These are phyloP conservation scores for Ceramica pisi DNA, from an alignment of 2,888 invertebrate species.

Conservation along the genomic window DNA sequence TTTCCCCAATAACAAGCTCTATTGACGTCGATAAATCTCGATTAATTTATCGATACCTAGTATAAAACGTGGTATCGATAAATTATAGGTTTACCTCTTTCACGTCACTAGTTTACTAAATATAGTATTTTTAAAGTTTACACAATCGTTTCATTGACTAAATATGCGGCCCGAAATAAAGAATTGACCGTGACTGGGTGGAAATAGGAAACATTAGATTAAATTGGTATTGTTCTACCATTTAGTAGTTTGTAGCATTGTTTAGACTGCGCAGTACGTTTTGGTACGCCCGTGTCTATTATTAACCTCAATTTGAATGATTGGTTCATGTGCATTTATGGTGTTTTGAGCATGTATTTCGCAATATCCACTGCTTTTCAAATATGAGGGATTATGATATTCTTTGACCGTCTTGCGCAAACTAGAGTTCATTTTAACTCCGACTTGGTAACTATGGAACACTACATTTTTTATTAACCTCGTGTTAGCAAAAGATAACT, in stretches of 20 bases:
- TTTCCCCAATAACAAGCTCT: slow-evolving; percentile 42
- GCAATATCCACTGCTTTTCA: background rate
- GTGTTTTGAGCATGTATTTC: slow-evolving; percentile 11
- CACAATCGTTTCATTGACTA: slow-evolving; percentile 77
- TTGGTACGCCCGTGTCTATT: slow-evolving; percentile 34
- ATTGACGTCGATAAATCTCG: slow-evolving; percentile 44
- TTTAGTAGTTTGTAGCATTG: slow-evolving; percentile 56
- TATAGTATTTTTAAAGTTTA: slow-evolving; percentile 78
- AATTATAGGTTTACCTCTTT: slow-evolving; percentile 20
- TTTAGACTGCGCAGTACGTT: slow-evolving; percentile 40
- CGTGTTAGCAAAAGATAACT: no score
- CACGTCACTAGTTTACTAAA: slow-evolving; percentile 74
- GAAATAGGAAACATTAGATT: slow-evolving; percentile 65
- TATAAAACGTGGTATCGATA: slow-evolving; percentile 43
- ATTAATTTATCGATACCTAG: slow-evolving; percentile 42
- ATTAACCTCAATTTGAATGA: slow-evolving; percentile 46
- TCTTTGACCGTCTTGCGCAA: no score
- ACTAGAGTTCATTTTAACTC: no score
- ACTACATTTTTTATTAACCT: no score
- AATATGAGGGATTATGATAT: background rate
- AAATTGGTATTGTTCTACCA: slow-evolving; percentile 48
- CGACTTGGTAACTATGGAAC: no score
- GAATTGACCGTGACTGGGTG: slow-evolving; percentile 74
- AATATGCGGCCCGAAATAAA: slow-evolving; percentile 70
- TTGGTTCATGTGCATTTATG: slow-evolving; percentile 31